phyloP scores from a whole-genome alignment of 2,113 vertebrate genomes.

The Nothoprocta pentlandii region DNA sequence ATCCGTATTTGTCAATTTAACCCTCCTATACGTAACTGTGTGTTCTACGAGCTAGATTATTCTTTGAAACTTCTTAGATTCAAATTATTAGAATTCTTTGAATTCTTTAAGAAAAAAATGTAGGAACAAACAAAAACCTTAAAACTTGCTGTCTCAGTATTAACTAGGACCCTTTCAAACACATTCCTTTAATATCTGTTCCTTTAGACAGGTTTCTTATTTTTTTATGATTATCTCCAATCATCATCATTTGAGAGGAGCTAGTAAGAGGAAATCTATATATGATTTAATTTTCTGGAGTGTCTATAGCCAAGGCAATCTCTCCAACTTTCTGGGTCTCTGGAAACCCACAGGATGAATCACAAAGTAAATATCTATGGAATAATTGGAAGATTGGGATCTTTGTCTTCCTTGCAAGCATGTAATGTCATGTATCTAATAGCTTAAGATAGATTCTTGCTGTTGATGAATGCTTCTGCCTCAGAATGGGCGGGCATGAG shows the following conservation, averaged over 20 bases:
- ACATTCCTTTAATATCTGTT: background rate
- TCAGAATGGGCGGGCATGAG: background rate
- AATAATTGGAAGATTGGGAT: background rate
- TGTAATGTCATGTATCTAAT: background rate
- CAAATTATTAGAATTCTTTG: no score
- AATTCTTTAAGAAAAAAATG: background rate
- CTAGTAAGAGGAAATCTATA: background rate
- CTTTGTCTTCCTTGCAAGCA: background rate
- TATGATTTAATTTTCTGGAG: background rate
- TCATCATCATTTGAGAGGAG: background rate
- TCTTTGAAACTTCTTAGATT: background rate
- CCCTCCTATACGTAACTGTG: background rate
- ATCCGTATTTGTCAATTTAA: background rate
- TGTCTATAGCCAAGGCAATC: background rate
- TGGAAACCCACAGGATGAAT: background rate
- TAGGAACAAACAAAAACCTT: background rate
- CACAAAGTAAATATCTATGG: background rate
- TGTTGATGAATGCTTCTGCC: background rate
- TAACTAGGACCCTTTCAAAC: background rate
- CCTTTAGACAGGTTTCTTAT: background rate
- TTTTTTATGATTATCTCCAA: background rate
- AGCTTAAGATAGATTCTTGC: background rate
- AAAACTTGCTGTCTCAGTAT: background rate
- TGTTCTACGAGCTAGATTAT: accelerated
- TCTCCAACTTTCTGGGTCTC: background rate